These are phyloP conservation scores for Teinopalpus imperialis DNA, from an alignment of 2,888 invertebrate genomes.

Conservation along the genomic window DNA sequence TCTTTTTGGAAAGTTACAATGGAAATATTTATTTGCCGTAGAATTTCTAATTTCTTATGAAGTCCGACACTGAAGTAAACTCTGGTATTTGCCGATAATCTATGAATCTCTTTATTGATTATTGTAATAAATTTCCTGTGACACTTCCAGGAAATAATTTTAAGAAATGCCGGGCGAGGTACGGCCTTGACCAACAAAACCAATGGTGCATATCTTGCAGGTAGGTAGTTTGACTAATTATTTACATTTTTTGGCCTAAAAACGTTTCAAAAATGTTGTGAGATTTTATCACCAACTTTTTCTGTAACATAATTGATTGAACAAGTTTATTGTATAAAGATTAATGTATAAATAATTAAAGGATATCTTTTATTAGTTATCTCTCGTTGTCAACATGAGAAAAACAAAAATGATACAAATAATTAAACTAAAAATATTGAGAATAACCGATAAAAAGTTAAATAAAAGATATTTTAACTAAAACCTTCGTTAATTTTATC, in stretches of 20 bases:
- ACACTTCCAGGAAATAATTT: constrained; percentile 92
- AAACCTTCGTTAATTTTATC: too few species aligned
- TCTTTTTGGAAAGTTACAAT: constrained; percentile 25
- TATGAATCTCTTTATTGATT: constrained; percentile 20
- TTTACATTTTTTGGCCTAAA: constrained; percentile 34
- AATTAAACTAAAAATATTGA: too few species aligned
- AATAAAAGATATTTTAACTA: too few species aligned
- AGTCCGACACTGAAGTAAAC: constrained; percentile 21
- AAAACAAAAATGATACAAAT: too few species aligned
- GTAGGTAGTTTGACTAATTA: constrained; percentile 83
- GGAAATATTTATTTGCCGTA: constrained; percentile 34
- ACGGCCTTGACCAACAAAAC: constrained; percentile 98
- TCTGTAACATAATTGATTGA: too few species aligned
- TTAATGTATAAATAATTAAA: too few species aligned
- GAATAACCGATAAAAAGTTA: too few species aligned
- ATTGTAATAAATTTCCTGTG: constrained; percentile 42
- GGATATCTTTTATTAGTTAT: too few species aligned
- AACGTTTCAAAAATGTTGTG: too few species aligned
- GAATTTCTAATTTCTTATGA: constrained; percentile 37
- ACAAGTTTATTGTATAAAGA: too few species aligned
- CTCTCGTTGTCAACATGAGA: too few species aligned
- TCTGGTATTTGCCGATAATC: constrained; percentile 12
- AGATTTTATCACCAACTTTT: too few species aligned
- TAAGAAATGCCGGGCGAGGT: constrained; percentile 99
- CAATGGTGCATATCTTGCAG: constrained; percentile 99